Base-by-base conservation (phyloP, 2,888 invertebrate genomes). In the Leucophenga montana region DNA sequence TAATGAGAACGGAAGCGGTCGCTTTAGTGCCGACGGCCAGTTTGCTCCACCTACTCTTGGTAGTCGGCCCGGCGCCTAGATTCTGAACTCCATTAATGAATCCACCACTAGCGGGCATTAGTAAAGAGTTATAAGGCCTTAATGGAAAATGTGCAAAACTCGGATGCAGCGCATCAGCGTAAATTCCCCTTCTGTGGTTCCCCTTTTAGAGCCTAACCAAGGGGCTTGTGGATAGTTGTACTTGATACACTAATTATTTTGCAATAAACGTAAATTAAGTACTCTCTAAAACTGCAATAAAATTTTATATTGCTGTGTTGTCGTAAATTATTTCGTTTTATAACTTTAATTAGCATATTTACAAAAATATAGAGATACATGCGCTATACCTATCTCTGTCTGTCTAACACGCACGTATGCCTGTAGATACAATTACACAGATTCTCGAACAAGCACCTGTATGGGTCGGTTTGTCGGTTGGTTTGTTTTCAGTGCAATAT, bases 191-290 rank as follows among this genome's bases (percentile, higher is more conserved):
- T 72, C 66, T 53, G 67, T 69, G 67, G 64, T 16, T 50, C 50
- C 50, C 3, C 50, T 1, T 50, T 8, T 50, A 4, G 50, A 50
- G 13, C 39, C 9, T 39, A 3, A 39, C 11, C 8, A 16, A 16
- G 50, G n/a, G 13, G 50, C 50, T 50, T 50, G 50, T n/a, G 68
- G 70, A 67, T 74, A 64, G 71, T 57, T 62, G 75, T 74, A 69
- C 72, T 75, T 76, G 76, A 65, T 75, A 80, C 77, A 78, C 82
- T 85, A 82, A 84, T 85, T 85, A 81, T 78, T 85, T 80, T 81
- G 85, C 85, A 83, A 85, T 85, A 85, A 85, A 80, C 74, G 78
- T 82, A 83, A 80, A 76, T 78, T 78, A 79, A 85, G 85, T 78
- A 81, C 65, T 67, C 61, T 68, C 59, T 48, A 64, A 71, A 68